Evolutionary conservation across 2,113 vertebrate species (phyloP).

Genomic region (Gymnogyps californianus): DNA sequence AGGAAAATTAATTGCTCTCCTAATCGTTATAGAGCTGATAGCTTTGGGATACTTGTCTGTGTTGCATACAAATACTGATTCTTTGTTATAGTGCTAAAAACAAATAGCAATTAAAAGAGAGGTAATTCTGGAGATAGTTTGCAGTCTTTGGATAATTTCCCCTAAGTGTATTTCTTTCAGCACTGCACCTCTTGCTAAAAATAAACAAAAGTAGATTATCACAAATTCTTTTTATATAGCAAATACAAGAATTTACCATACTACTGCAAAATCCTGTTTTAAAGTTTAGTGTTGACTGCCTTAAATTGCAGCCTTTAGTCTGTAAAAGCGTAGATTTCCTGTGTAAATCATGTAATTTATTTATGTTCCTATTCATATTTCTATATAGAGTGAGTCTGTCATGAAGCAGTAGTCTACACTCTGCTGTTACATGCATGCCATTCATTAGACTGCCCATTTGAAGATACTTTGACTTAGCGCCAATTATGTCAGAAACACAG

Average conservation of each 20-base stretch:
- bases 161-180: not conserved
- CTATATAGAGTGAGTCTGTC: not conserved
- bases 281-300: not conserved
- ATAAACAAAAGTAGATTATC: not conserved
- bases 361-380: not conserved
- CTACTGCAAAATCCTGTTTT: not conserved
- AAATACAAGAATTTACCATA: not conserved
- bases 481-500: not conserved
- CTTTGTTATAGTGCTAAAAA: not conserved
- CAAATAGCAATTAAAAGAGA: not conserved
- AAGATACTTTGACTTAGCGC: not conserved
- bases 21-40: not conserved
- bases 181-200: not conserved
- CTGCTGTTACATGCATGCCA: not conserved
- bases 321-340: not conserved
- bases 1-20: not conserved
- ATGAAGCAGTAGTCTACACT: not conserved
- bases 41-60: not conserved
- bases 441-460: not conserved
- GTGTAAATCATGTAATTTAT: not conserved
- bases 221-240: not conserved
- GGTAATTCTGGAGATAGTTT: not conserved
- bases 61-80: not conserved
- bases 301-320: not conserved
- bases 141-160: not conserved